A percentile compares a stretch with the other conserved stretches of the same genome.
phyloP scores from a whole-genome alignment of 1,140 invertebrate genomes.

The Nephila pilipes region DNA sequence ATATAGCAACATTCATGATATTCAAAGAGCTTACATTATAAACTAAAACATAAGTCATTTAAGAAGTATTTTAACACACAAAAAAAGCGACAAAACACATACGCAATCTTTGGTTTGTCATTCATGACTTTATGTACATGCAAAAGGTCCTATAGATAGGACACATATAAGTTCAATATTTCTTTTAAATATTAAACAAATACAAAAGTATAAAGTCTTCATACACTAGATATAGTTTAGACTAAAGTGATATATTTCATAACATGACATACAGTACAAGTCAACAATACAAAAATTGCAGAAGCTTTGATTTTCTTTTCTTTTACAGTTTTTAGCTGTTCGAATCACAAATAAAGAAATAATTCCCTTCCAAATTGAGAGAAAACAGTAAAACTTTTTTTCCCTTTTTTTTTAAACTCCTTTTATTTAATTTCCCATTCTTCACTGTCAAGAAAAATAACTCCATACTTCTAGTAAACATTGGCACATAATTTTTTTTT shows the following conservation, averaged over 20 bases:
- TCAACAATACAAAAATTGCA: conserved; percentile 29
- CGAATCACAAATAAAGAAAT: conserved; percentile 27
- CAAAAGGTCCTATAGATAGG: background rate
- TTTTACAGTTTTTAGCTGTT: conserved; percentile 16
- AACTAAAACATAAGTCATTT: conserved; percentile 52
- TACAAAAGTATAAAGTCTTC: conserved; percentile 57
- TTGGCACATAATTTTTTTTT: background rate
- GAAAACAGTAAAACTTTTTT: background rate
- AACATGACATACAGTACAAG: conserved; percentile 49
- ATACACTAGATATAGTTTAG: conserved; percentile 36
- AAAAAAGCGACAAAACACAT: conserved; percentile 56
- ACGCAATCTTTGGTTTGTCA: conserved; percentile 55
- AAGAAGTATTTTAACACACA: conserved; percentile 47
- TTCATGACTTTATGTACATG: conserved; percentile 14
- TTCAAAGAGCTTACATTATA: conserved; percentile 59
- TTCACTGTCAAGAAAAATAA: conserved; percentile 35
- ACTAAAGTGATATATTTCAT: conserved; percentile 62
- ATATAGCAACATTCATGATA: conserved; percentile 47
- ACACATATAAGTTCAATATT: conserved; percentile 50
- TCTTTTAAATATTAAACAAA: conserved; percentile 58
- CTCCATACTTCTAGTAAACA: background rate
- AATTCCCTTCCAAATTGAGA: background rate
- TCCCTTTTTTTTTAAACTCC: background rate
- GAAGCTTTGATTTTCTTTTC: conserved; percentile 47
- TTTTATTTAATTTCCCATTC: background rate